Conservation (phyloP, 2,797 vertebrate genomes). For the Tympanoctomys barrerae region DNA sequence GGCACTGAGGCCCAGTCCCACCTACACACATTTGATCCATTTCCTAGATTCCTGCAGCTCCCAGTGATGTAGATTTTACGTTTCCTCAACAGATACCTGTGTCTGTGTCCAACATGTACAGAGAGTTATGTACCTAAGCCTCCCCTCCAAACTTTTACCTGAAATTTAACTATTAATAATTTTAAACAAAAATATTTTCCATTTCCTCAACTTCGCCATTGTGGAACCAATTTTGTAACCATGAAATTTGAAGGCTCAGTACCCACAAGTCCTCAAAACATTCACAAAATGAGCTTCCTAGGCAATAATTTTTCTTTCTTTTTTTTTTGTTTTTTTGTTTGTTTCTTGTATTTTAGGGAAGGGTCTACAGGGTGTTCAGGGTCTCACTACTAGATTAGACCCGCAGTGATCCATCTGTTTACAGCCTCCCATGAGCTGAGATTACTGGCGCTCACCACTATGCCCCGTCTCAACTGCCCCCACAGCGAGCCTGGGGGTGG, state of each 20-base stretch:
- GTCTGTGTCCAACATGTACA: background rate
- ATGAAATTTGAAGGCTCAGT: background rate
- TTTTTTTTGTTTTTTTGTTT: background rate
- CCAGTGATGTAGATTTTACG: too few species aligned
- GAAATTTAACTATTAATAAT: background rate
- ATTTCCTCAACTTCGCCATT: background rate
- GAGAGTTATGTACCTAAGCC: background rate
- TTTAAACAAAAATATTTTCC: background rate
- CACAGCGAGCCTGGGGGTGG: too few species aligned
- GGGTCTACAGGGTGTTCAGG: too few species aligned
- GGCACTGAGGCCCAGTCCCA: too few species aligned
- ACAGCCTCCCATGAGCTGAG: too few species aligned
- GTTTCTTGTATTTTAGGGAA: too few species aligned
- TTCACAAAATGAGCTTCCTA: background rate
- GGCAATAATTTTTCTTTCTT: background rate
- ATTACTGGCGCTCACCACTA: too few species aligned
- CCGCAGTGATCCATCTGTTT: too few species aligned
- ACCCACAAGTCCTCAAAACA: background rate
- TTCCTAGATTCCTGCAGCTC: too few species aligned
- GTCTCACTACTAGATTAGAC: too few species aligned
- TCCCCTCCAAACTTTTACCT: background rate
- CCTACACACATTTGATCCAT: too few species aligned
- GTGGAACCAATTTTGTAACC: background rate
- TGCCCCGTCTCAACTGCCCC: too few species aligned
- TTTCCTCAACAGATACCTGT: background rate